Evolutionary conservation across 2,113 vertebrate genomes (phyloP), one percentile per base, ranked within the genome.

Genomic region (Saguinus midas): DNA sequence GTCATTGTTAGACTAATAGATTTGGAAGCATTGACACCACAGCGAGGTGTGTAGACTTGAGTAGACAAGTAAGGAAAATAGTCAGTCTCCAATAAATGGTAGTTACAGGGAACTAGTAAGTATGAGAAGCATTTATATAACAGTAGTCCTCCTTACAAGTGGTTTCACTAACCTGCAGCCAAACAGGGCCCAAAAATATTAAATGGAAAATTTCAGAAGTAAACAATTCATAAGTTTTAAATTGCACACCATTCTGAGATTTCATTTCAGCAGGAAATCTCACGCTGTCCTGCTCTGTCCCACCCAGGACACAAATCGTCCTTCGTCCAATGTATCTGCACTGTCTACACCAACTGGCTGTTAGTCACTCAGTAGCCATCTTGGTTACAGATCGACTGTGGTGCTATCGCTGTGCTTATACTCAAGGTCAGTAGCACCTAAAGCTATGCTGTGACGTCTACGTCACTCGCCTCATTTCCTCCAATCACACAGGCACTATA

Each of bases 201-300:
- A 73, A 25, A 43, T 40, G 37, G 11, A 73, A 73, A 73, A 25
- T 73, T 40, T 21, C 70, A 73, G 37, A 73, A 73, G 25, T 40
- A 73, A 73, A 25, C 43, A 43, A 43, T 43, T 43, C 43, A 43
- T 43, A 43, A 40, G 70, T 72, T 73, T 73, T 40, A 6, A 40
- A 73, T 75, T 45, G 12, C 40, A 43, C 27, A 13, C 72, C 25
- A 14, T 27, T 75, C 6, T 43, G 72, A 75, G 12, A 13, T 61
- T 61, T 61, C 58, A 61, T 61, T 61, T 61, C 58, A 45, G 72
- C 18, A n/a, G 6, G 6, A 43, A 45, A 27, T 43, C 72, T 45
- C 40, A 4, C 10, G 6, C 40, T 25, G 12, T 7, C 23, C 12
- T 7, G 1, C 23, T 75, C 23, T 0, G 3, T 43, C 40, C 40